phyloP scores from a whole-genome alignment of 30 jellyfish, hydroid and myxozoan genomes.

The Aurelia sp. region DNA sequence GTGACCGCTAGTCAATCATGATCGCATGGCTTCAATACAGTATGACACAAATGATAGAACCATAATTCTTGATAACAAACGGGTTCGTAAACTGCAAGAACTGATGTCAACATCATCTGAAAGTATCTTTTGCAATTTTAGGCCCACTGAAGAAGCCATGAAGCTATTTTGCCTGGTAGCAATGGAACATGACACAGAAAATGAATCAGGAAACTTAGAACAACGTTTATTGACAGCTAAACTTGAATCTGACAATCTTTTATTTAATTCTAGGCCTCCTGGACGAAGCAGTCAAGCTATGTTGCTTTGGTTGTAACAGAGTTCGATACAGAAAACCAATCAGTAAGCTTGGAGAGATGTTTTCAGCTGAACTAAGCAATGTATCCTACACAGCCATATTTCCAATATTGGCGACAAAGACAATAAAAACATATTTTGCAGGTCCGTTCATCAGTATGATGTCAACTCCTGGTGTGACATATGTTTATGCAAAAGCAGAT shows the following conservation, averaged over 20 bases:
- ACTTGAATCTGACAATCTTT: too few relatives aligned
- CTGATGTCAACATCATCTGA: too few relatives aligned
- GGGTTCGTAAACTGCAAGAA: too few relatives aligned
- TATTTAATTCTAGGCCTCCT: conserved; percentile 20
- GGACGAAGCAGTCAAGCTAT: conserved; percentile 47
- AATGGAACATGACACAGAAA: conserved; percentile 23
- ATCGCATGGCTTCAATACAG: too few relatives aligned
- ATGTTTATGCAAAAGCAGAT: conserved; percentile 17
- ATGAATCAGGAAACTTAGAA: conserved; percentile 48
- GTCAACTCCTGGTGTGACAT: conserved; percentile 70
- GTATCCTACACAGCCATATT: conserved; percentile 56
- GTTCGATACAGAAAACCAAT: conserved; percentile 46
- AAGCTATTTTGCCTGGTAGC: conserved; percentile 69
- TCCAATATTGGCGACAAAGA: conserved; percentile 57
- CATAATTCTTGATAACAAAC: too few relatives aligned
- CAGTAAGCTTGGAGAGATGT: conserved; percentile 53
- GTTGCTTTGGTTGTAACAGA: conserved; percentile 74
- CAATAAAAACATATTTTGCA: conserved; percentile 45
- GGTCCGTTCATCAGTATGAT: conserved; percentile 69
- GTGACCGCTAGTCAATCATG: too few relatives aligned
- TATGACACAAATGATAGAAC: too few relatives aligned
- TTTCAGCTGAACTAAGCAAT: conserved; percentile 13
- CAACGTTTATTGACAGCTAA: neutral
- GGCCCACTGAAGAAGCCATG: conserved; percentile 50
- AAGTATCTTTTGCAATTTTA: too few relatives aligned